Percentiles rank a stretch among this genome's conserved stretches.
These are phyloP conservation scores for Apotomis betuletana DNA, from an alignment of 2,888 invertebrate species.

Conservation along the genomic window DNA sequence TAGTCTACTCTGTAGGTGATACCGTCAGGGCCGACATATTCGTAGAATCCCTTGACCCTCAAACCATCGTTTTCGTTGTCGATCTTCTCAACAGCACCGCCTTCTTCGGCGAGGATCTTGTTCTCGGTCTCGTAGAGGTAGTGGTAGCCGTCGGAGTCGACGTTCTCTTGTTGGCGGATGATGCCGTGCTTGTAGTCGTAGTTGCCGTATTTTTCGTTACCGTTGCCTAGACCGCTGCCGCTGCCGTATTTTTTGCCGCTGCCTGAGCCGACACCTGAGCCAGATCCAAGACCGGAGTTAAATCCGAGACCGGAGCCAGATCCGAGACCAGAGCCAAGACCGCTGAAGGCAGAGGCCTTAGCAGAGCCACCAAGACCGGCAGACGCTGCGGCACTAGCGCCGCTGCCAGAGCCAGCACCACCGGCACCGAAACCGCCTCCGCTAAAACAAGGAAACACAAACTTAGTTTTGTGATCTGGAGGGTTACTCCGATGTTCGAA, in stretches of 20 bases:
- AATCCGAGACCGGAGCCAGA: constrained; percentile 23
- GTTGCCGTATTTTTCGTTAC: constrained; percentile 46
- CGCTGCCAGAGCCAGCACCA: constrained; percentile 33
- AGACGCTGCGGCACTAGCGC: constrained; percentile 34
- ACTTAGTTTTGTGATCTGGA: neutral
- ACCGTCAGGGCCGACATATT: constrained; percentile 74
- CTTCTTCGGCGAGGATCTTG: constrained; percentile 76
- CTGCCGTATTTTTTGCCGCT: constrained; percentile 31
- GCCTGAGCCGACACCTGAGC: constrained; percentile 21
- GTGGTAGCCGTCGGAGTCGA: constrained; percentile 71
- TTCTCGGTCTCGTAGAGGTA: constrained; percentile 80
- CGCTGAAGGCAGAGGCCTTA: constrained; percentile 36
- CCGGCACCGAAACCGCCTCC: constrained; percentile 45
- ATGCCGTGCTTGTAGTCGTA: constrained; percentile 75
- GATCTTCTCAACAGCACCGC: constrained; percentile 68
- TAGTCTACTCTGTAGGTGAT: constrained; percentile 78
- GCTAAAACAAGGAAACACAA: constrained; percentile 41
- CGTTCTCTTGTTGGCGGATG: constrained; percentile 71
- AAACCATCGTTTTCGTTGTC: constrained; percentile 62
- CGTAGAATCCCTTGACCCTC: constrained; percentile 73
- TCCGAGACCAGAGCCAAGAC: constrained; percentile 13
- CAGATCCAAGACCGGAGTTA: constrained; percentile 20
- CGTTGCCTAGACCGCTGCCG: constrained; percentile 5
- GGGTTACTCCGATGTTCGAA: too few species aligned
- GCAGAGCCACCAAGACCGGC: constrained; percentile 41